Conservation (phyloP, 2,797 vertebrate genomes). For the Tiaroga cobitis region DNA sequence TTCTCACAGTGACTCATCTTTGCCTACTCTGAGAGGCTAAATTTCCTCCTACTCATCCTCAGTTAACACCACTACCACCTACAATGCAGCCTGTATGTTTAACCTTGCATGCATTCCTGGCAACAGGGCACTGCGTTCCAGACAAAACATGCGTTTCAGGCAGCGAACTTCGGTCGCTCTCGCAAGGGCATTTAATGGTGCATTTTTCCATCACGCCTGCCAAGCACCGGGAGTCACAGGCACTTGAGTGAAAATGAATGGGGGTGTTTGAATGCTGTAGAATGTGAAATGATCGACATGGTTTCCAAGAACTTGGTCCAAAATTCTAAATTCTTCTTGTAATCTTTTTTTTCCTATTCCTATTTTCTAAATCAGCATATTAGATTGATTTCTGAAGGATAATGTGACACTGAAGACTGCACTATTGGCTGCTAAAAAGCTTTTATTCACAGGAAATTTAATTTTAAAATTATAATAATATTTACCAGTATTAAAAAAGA, state of each 20-base stretch:
- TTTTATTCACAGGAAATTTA: background rate
- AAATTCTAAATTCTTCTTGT: background rate
- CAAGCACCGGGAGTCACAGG: slow-evolving; percentile 36
- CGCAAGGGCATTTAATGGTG: slow-evolving; percentile 27
- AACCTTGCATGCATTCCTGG: slow-evolving; percentile 43
- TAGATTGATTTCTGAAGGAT: background rate
- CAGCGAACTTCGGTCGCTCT: background rate
- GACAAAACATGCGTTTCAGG: slow-evolving; percentile 28
- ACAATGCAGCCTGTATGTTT: slow-evolving; percentile 31
- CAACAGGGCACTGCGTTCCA: background rate
- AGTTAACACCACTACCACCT: slow-evolving; percentile 41
- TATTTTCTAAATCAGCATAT: background rate
- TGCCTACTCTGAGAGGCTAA: slow-evolving; percentile 42
- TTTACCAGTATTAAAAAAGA: background rate
- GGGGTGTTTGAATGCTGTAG: slow-evolving; percentile 14
- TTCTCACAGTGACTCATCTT: slow-evolving; percentile 54
- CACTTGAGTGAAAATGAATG: slow-evolving; percentile 41
- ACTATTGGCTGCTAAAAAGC: background rate
- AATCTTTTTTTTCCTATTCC: background rate
- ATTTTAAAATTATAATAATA: background rate
- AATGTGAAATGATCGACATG: slow-evolving; percentile 21
- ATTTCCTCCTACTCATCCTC: slow-evolving; percentile 49
- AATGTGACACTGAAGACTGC: background rate
- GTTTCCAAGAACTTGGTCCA: slow-evolving; percentile 5
- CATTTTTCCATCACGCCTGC: slow-evolving; percentile 38